Percentiles rank a stretch among this genome's conserved stretches.
These are phyloP conservation scores for Allolobophora icterica DNA, from an alignment of 2,888 invertebrate species.

Conservation along the genomic window DNA sequence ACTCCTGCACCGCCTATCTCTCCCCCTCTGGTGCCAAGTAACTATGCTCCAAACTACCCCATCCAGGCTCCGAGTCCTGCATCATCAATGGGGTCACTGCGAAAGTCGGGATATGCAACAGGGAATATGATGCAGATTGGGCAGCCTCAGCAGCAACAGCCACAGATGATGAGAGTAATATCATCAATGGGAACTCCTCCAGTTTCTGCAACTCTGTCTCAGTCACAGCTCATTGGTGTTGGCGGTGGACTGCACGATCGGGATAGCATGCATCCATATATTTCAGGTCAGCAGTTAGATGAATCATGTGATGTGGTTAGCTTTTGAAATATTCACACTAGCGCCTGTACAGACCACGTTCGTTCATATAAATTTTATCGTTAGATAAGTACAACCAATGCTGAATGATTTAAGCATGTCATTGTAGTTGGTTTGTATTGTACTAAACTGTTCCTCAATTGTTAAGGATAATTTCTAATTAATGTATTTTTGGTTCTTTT, in stretches of 20 bases:
- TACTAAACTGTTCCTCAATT: too few relatives aligned
- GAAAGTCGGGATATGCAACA: constrained; percentile 38
- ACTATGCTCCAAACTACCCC: constrained; percentile 83
- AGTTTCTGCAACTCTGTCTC: constrained; percentile 8
- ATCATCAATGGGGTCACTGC: constrained; percentile 1
- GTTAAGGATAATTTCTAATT: not conserved
- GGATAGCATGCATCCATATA: constrained; percentile 13
- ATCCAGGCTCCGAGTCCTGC: constrained; percentile 27
- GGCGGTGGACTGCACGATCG: constrained; percentile 32
- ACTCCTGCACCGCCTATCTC: constrained; percentile 91
- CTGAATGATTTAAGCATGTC: not conserved
- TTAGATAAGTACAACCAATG: not conserved
- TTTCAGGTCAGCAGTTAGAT: not conserved
- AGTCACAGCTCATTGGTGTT: constrained; percentile 24
- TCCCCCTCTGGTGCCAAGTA: constrained; percentile 85
- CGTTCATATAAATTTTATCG: not conserved
- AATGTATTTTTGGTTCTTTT: too few relatives aligned
- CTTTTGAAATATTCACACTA: too few relatives aligned
- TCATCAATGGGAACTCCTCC: constrained; percentile 20
- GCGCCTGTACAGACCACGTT: not conserved
- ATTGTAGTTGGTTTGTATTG: too few relatives aligned
- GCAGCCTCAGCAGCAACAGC: not conserved
- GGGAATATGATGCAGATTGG: constrained; percentile 28
- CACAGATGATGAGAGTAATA: constrained; percentile 5
- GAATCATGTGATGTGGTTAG: not conserved